Percentiles rank a stretch among this genome's conserved stretches.
phyloP scores from a whole-genome alignment of 2,888 invertebrate genomes.

The Alloplasta piceator region DNA sequence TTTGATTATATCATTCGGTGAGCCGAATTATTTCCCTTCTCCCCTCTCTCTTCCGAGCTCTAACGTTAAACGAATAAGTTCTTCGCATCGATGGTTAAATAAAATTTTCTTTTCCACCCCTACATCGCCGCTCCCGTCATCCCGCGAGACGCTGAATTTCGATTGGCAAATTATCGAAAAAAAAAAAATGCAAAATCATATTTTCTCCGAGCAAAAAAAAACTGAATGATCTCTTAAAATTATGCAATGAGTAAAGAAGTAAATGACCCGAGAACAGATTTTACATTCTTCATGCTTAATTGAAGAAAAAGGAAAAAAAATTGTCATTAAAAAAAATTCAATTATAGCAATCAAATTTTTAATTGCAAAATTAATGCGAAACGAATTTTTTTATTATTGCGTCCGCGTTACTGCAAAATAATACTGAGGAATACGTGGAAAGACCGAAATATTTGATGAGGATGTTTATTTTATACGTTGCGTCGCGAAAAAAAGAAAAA shows the following conservation, averaged over 20 bases:
- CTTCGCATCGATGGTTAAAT: conserved; percentile 35
- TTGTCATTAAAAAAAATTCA: too few species aligned
- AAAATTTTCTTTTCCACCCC: conserved; percentile 41
- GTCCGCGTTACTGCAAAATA: too few species aligned
- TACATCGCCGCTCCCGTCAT: not conserved
- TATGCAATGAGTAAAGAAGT: not conserved
- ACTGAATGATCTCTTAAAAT: too few species aligned
- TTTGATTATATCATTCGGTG: conserved; percentile 67
- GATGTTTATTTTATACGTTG: conserved; percentile 25
- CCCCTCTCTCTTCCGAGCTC: not conserved
- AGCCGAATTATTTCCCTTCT: conserved; percentile 23
- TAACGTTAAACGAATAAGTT: conserved; percentile 48
- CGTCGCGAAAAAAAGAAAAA: conserved; percentile 41
- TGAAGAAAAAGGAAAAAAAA: too few species aligned
- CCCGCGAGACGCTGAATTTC: not conserved
- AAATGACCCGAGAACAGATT: not conserved
- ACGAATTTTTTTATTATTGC: too few species aligned
- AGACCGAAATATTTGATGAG: too few species aligned
- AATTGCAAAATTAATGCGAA: too few species aligned
- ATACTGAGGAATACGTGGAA: too few species aligned
- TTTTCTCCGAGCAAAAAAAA: not conserved
- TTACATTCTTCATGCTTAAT: not conserved
- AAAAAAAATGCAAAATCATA: not conserved
- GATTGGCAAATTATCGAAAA: not conserved
- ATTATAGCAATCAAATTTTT: too few species aligned